Conservation (phyloP, 2,113 vertebrate species). For the Otus sunia region DNA sequence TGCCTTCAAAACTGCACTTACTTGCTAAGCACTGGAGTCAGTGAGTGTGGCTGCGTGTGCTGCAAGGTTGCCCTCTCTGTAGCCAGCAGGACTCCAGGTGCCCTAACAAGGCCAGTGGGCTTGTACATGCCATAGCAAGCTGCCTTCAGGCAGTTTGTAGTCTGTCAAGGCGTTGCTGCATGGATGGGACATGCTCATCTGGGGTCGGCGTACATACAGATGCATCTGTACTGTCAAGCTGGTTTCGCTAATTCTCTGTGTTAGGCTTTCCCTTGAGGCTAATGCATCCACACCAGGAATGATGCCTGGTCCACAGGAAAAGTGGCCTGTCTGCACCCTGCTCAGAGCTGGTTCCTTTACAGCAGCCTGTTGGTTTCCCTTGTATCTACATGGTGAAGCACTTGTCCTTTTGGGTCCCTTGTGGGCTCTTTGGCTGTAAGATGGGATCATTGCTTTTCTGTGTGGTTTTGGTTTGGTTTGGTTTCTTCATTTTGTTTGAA, state of each 20-base stretch:
- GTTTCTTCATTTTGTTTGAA: neutral
- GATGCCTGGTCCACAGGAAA: neutral
- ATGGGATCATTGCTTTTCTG: neutral
- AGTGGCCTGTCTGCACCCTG: neutral
- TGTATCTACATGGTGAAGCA: neutral
- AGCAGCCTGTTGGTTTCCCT: neutral
- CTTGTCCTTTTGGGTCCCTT: neutral
- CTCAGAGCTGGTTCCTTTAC: neutral
- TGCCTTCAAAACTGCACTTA: neutral
- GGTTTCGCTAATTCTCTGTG: neutral
- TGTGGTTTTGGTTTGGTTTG: neutral
- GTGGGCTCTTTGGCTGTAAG: neutral
- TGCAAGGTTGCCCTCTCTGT: neutral
- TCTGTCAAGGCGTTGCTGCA: neutral
- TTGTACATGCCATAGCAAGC: neutral
- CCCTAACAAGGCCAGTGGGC: neutral
- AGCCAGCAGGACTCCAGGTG: neutral
- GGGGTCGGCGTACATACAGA: no score
- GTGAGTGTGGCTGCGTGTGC: accelerated
- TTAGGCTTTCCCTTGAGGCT: neutral
- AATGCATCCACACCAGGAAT: neutral
- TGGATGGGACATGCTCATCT: neutral
- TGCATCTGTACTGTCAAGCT: neutral
- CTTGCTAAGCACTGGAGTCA: accelerated
- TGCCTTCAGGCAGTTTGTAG: neutral